A percentile compares a stretch with the other conserved stretches of the same genome.
Conservation (phyloP, 1,140 invertebrate species). For the Micrasema longulum region DNA sequence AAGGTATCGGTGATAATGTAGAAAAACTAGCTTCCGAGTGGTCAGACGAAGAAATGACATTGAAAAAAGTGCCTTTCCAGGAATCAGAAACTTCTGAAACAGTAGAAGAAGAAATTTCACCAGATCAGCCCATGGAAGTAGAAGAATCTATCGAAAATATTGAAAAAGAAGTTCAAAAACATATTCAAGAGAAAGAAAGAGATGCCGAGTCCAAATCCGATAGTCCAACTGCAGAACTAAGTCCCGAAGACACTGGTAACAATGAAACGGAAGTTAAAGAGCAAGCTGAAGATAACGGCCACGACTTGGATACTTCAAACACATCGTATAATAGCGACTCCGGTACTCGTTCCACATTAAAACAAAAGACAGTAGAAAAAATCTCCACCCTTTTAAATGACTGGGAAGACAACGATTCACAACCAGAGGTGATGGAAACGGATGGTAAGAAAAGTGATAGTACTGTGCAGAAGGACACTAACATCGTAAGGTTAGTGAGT, state of each 20-base stretch:
- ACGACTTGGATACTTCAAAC: background rate
- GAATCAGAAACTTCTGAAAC: background rate
- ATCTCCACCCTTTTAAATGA: conserved; percentile 65
- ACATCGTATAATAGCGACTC: background rate
- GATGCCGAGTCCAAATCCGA: conserved; percentile 26
- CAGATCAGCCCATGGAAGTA: conserved; percentile 53
- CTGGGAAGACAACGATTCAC: conserved; percentile 67
- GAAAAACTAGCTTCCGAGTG: conserved; percentile 60
- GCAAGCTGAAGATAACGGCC: conserved; percentile 11
- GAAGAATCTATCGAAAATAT: conserved; percentile 67
- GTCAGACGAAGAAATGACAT: conserved; percentile 64
- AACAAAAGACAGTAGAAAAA: conserved; percentile 57
- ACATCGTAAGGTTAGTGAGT: conserved; percentile 53
- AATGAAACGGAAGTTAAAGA: conserved; percentile 2
- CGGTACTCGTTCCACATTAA: conserved; percentile 12
- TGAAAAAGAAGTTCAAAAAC: conserved; percentile 59
- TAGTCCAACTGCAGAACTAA: background rate
- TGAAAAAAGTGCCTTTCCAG: conserved; percentile 23
- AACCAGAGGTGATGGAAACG: conserved; percentile 49
- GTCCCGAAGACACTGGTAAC: background rate
- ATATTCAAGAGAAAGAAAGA: conserved; percentile 35
- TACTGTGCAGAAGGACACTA: conserved; percentile 36
- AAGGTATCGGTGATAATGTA: conserved; percentile 20
- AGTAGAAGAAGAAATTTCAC: conserved; percentile 6
- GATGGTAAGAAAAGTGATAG: conserved; percentile 27